Base-by-base conservation (phyloP, 2,888 invertebrate species). In the Brachyptera risi region DNA sequence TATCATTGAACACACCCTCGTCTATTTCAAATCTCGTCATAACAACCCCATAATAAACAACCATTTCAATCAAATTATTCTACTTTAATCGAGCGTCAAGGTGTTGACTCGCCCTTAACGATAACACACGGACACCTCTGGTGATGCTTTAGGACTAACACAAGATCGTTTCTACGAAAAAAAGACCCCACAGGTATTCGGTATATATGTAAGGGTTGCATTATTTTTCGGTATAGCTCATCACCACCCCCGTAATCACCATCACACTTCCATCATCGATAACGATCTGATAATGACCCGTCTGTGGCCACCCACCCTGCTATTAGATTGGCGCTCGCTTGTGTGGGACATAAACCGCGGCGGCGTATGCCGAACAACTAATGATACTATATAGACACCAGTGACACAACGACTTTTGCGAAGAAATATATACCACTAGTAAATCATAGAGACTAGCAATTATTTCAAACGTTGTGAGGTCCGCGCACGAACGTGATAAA, bases 31-130 rank as follows among this genome's bases (percentile, higher is more conserved):
- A n/a, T n/a, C n/a, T n/a, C n/a, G n/a, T n/a, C n/a, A n/a, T n/a
- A n/a, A n/a, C 27, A n/a, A 51, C 31, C 50, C 50, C 27, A n/a
- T 51, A 51, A 31, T 51, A 51, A 27, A 54, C 54, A 21, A 35
- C 19, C 21, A 47, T 47, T 47, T 54, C 54, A 54, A 54, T 54
- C 54, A 54, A 54, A 54, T 54, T 37, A 37, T 17, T n/a, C 27
- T 17, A 13, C n/a, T 24, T 24, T 49, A 23, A 49, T 15, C 7
- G 15, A 15, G 49, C 49, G 49, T 26, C 27, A 26, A 51, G 27
- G 27, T 27, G 27, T 51, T 27, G 27, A 51, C 50, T 42, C 21
- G 42, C 42, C 42, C 42, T 19, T 42, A n/a, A n/a, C n/a, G n/a
- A n/a, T n/a, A n/a, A n/a, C n/a, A n/a, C n/a, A n/a, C n/a, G n/a